phyloP scores from a whole-genome alignment of 1,140 invertebrate species.

The Chymomyza costata region DNA sequence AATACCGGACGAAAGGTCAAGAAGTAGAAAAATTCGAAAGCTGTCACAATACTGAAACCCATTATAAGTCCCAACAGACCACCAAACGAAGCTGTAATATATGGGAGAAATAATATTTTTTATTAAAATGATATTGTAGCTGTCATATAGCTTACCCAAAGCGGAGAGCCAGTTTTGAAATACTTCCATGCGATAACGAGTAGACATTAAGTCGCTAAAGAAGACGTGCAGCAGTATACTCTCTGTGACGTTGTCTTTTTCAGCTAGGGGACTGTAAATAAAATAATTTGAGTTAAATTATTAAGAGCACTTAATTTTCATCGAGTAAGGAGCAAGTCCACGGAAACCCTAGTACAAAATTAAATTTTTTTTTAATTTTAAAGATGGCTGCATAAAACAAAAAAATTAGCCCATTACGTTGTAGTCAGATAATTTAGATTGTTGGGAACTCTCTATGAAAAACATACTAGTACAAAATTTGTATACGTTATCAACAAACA shows the following conservation, averaged over 20 bases:
- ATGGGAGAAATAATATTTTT: constrained; percentile 16
- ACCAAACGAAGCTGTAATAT: constrained; percentile 81
- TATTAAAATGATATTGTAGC: not conserved
- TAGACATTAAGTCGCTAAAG: constrained; percentile 79
- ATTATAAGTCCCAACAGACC: constrained; percentile 81
- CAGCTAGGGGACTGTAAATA: too few species aligned
- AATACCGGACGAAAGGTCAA: constrained; percentile 77
- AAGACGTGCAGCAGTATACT: constrained; percentile 79
- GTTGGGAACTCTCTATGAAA: too few species aligned
- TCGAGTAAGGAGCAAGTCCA: too few species aligned
- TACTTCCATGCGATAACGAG: constrained; percentile 78
- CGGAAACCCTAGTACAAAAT: too few species aligned
- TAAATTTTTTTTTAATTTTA: constrained; percentile 2
- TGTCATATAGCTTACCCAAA: constrained; percentile 38
- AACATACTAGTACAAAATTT: too few species aligned
- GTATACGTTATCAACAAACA: too few species aligned
- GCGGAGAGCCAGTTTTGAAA: constrained; percentile 78
- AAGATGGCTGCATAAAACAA: too few species aligned
- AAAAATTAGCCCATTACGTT: too few species aligned
- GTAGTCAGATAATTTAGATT: too few species aligned
- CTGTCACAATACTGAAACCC: constrained; percentile 82
- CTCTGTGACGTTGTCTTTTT: constrained; percentile 75
- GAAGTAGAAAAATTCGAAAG: constrained; percentile 81
- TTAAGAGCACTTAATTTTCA: too few species aligned
- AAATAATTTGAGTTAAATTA: too few species aligned